Evolutionary conservation across 1,140 invertebrate genomes (phyloP), one percentile per base, ranked within the genome.

Genomic region (Oryzaephilus surinamensis): DNA sequence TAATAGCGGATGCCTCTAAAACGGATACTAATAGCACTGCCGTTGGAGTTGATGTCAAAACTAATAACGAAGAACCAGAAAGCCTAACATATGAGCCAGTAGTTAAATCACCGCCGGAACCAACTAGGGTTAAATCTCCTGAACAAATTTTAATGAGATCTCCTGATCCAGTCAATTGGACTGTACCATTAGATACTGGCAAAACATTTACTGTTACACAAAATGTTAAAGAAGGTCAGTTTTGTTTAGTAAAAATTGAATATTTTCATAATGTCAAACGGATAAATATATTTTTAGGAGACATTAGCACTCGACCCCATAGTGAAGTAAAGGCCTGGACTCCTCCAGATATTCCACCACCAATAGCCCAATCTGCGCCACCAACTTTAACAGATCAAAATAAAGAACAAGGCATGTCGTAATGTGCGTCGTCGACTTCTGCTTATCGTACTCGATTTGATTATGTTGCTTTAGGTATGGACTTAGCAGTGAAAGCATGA

Each of bases 111-210:
- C 87, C 86, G 3, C 85, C 87, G 13, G 87, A 92, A 53, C 87
- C 88, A 20, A 94, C 89, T 12, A 68, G 87, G 46, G 87, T 93
- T 35, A 92, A 92, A 67, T 91, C 87, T 2, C 89, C 89, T 4
- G 89, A 93, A 63, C 86, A 91, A 60, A 83, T 88, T 65, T 78
- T 89, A 52, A 84, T 92, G 76, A 76, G 85, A 32, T 89, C 85
- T 6, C 87, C 87, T 4, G 86, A 90, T 63, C 85, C 86, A 33
- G 88, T 92, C 52, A 91, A 91, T 62, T 94, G 89, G 89, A 92
- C 86, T 13, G 88, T 94, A 38, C 87, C 88, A 30, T 70, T 93
- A 46, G 88, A 93, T 62, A 92, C 86, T 41, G 86, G 86, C 42
- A 90, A 89, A 69, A 89, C 85, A 5, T 90, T 92, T 63, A 90